Conservation (phyloP, 2,888 invertebrate species). For the Andrena minutula region DNA sequence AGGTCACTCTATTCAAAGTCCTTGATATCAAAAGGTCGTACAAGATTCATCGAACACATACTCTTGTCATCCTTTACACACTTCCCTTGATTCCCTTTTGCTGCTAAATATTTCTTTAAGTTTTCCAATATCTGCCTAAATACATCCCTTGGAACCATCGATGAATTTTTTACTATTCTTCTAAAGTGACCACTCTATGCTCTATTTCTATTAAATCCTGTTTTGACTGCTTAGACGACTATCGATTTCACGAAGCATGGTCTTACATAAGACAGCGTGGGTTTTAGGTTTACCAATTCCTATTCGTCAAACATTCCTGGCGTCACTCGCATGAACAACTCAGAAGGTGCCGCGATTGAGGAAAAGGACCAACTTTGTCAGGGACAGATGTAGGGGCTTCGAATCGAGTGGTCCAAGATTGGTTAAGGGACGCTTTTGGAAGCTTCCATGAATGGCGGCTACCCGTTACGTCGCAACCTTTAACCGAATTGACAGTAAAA, state of each 20-base stretch:
- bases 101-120: too few relatives aligned
- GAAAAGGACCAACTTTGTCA: background rate
- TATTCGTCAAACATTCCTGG: background rate
- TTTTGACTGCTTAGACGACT: background rate
- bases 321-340: background rate
- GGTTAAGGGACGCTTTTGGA: background rate
- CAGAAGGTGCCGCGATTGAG: background rate
- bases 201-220: too few relatives aligned
- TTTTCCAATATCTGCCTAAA: too few relatives aligned
- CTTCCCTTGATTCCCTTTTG: too few relatives aligned
- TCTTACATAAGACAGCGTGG: background rate
- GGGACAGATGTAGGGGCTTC: background rate
- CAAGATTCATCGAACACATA: too few relatives aligned
- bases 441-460: slow-evolving; percentile 10
- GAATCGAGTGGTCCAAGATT: background rate
- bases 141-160: too few relatives aligned
- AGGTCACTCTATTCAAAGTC: too few relatives aligned
- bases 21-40: too few relatives aligned
- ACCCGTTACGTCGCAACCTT: slow-evolving; percentile 28
- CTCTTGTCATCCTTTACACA: too few relatives aligned
- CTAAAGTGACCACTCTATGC: too few relatives aligned
- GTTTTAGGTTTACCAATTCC: background rate
- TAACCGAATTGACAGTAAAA: slow-evolving; percentile 31
- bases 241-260: background rate
- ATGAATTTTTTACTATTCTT: too few relatives aligned